Base-by-base conservation (phyloP, 2,888 invertebrate species). In the Nomada lathburiana region DNA sequence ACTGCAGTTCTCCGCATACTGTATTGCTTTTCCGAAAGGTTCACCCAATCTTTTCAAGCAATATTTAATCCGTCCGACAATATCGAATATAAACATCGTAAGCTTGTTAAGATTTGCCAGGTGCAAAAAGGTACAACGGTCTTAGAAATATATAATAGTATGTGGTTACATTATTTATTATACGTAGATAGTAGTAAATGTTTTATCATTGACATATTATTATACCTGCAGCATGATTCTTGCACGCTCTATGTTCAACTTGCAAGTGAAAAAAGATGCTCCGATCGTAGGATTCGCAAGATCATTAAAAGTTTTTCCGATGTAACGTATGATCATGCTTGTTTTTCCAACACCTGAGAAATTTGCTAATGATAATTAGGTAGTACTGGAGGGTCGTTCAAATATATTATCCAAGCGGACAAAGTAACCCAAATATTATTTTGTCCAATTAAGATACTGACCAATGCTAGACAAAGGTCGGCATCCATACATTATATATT, bases 261-360 rank as follows among this genome's bases (percentile, higher is more conserved):
- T 97, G 93, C 97, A 98, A 0, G 97, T 97, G 94, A 98, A 98
- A 95, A 98, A 98, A 0, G 98, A 97, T 0, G 98, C 98, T 0
- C 98, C 98, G 90, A 98, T 97, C 4, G 98, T 98, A 0, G 98
- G 97, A 42, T 96, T 96, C 74, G 96, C 96, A 89, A 96, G 96
- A 70, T 96, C 96, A 57, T 96, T 96, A 93, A 97, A 97, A 93
- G 96, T 95, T 89, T 97, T 97, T 72, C 97, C 97, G 47, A 97
- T 96, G 93, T 98, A 98, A 71, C 97, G 95, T 13, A 96, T 96
- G 76, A 98, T 96, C 83, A 98, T 95, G 88, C 98, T 97, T 0
- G 98, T 98, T 94, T 98, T 98, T 20, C 98, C 98, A 65, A 98
- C 98, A 86, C 98, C 98, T 98, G 94, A 52, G 26, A 95, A 94